Percentiles rank a stretch among this genome's conserved stretches.
phyloP scores from a whole-genome alignment of 2,797 vertebrate genomes.

The Pogonophryne albipinna region DNA sequence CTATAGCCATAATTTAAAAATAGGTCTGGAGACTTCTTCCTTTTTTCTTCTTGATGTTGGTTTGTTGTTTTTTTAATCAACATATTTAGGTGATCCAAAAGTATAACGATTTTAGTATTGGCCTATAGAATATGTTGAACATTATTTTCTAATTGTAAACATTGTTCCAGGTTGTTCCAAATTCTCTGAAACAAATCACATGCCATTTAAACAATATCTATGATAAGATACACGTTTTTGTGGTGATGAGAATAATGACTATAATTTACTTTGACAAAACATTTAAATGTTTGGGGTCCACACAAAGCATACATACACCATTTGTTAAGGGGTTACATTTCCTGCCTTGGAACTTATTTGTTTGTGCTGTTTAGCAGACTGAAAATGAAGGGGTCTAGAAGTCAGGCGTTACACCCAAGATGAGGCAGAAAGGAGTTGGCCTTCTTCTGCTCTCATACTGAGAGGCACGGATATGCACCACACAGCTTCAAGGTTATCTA shows the following conservation, averaged over 20 bases:
- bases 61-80: not conserved
- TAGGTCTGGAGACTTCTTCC: not conserved
- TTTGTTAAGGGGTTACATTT: not conserved
- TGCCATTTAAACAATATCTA: no score
- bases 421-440: constrained; percentile 36
- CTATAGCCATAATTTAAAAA: not conserved
- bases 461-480: constrained; percentile 31
- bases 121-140: not conserved
- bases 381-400: not conserved
- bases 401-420: constrained; percentile 9
- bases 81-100: not conserved
- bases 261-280: rapidly evolving
- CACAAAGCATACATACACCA: not conserved
- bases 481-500: constrained; percentile 45
- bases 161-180: no score
- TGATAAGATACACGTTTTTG: no score
- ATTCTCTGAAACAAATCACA: no score
- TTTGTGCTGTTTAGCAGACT: not conserved
- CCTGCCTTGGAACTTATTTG: not conserved
- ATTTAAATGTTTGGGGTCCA: not conserved
- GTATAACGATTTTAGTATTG: not conserved
- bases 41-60: not conserved
- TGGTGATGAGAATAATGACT: not conserved
- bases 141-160: no score
- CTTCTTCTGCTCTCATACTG: constrained; percentile 23